These are phyloP conservation scores for Lucilia sericata DNA, from an alignment of 1,140 invertebrate species.

Conservation along the genomic window DNA sequence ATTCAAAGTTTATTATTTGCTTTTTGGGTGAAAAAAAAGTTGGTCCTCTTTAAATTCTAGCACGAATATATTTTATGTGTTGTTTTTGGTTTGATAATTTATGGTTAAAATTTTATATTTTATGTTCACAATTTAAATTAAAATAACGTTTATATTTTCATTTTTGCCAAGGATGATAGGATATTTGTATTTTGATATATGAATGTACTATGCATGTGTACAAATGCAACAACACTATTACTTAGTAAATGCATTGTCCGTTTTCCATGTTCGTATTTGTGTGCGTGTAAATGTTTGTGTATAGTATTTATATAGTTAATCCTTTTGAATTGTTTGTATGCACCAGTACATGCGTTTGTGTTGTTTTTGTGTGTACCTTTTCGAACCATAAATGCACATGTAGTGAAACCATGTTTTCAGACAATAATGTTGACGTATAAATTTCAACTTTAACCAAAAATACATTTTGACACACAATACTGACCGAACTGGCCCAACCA, in stretches of 20 bases:
- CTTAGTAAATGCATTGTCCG: background rate
- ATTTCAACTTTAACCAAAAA: conserved; percentile 41
- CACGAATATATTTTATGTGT: background rate
- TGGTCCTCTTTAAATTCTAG: background rate
- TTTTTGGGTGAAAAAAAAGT: conserved; percentile 23
- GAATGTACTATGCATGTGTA: background rate
- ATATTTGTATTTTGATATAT: background rate
- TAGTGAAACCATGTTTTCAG: conserved; percentile 37
- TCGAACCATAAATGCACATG: conserved; percentile 32
- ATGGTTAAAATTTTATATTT: conserved; percentile 28
- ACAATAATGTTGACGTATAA: conserved; percentile 44
- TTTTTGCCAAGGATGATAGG: background rate
- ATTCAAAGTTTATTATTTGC: conserved; percentile 7
- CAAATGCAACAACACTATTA: background rate
- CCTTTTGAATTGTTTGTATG: conserved; percentile 17
- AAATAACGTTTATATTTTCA: background rate
- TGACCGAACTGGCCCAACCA: conserved; percentile 31
- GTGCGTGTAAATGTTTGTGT: background rate
- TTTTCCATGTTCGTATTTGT: background rate
- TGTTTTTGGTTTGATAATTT: background rate
- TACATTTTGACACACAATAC: conserved; percentile 33
- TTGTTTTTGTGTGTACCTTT: background rate
- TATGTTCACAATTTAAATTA: conserved; percentile 30
- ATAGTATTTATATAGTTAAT: conserved; percentile 14
- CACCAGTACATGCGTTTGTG: conserved; percentile 12